Conservation (phyloP, 2,888 invertebrate species). For the Drosophila nigricruria region DNA sequence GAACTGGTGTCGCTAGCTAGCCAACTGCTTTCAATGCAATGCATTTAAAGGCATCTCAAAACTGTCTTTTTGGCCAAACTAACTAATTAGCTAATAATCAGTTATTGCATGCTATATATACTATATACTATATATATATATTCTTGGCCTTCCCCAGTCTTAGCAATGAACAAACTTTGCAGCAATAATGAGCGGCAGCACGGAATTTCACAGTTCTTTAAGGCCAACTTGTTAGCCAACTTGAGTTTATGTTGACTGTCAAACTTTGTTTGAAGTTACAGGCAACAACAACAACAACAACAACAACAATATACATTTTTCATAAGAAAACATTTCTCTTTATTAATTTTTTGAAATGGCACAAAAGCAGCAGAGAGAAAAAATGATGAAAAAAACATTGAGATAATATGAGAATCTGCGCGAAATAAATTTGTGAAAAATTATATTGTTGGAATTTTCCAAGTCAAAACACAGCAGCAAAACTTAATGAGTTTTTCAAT, state of each 20-base stretch:
- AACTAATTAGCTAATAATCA: slow-evolving; percentile 11
- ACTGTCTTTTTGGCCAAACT: too few relatives aligned
- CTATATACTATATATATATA: background rate
- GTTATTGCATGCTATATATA: background rate
- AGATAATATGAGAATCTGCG: background rate
- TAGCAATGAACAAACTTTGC: slow-evolving; percentile 28
- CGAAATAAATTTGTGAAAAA: slow-evolving; percentile 1
- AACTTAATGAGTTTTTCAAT: slow-evolving; percentile 50
- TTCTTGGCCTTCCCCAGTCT: background rate
- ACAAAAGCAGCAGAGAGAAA: background rate
- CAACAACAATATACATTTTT: background rate
- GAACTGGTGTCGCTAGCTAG: background rate
- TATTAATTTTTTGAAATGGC: slow-evolving; percentile 4
- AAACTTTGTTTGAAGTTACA: slow-evolving; percentile 2
- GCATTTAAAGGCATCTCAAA: too few relatives aligned
- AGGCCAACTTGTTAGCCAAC: slow-evolving; percentile 28
- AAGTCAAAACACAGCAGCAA: slow-evolving; percentile 19
- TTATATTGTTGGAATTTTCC: slow-evolving; percentile 9
- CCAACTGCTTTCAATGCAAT: background rate
- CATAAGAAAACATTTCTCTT: slow-evolving; percentile 5
- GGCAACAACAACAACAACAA: background rate
- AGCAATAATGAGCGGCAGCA: slow-evolving; percentile 27
- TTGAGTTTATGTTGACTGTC: slow-evolving; percentile 3
- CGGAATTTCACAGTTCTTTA: slow-evolving; percentile 16
- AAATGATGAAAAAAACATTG: background rate